These are phyloP conservation scores for Tapirus terrestris DNA, from an alignment of 2,113 vertebrate genomes.

Conservation along the genomic window DNA sequence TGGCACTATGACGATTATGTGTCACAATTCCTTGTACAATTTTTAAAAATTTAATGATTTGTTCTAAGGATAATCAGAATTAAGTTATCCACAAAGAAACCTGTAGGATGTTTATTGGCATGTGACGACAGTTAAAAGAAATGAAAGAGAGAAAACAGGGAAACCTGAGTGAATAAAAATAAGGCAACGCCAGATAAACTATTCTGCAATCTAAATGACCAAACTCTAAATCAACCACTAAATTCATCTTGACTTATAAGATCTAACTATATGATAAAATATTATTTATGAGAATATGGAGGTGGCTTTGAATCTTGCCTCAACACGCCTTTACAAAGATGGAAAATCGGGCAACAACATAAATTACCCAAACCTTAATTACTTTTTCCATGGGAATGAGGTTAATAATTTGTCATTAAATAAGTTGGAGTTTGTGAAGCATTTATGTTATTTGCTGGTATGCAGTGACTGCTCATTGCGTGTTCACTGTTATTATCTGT, in stretches of 20 bases:
- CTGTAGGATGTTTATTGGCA: not conserved
- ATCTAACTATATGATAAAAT: not conserved
- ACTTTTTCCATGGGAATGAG: not conserved
- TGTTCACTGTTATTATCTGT: not conserved
- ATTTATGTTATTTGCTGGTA: not conserved
- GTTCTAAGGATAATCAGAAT: not conserved
- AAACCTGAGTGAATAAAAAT: not conserved
- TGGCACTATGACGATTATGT: not conserved
- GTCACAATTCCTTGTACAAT: not conserved
- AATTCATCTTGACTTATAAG: not conserved
- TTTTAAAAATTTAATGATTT: not conserved
- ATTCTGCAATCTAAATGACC: not conserved
- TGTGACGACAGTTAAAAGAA: not conserved
- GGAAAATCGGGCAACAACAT: not conserved
- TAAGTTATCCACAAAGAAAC: not conserved
- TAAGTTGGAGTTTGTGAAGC: not conserved
- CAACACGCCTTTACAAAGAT: not conserved
- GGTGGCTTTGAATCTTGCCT: not conserved
- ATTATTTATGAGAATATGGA: not conserved
- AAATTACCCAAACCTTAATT: not conserved
- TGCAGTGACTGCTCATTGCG: not conserved
- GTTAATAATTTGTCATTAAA: not conserved
- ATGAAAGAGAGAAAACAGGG: not conserved
- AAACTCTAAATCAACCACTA: not conserved
- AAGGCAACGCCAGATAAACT: not conserved